These are phyloP conservation scores for Hoplostethus atlanticus DNA, from an alignment of 2,797 vertebrate genomes.

Conservation along the genomic window DNA sequence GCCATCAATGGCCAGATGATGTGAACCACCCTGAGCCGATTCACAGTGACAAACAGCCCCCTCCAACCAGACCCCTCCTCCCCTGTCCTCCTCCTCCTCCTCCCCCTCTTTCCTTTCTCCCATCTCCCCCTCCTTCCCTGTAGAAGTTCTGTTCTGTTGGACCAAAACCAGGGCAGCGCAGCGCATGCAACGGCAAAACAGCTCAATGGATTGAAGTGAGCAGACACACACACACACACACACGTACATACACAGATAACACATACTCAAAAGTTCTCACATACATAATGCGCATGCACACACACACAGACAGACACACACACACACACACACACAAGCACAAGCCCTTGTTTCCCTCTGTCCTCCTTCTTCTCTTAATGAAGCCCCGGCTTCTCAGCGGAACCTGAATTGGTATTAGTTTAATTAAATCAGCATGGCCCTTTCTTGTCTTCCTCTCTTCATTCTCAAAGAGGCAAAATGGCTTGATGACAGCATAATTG, in stretches of 20 bases:
- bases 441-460: constrained; percentile 74
- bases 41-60: constrained; percentile 93
- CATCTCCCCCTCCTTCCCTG: constrained; percentile 63
- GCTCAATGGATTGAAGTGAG: constrained; percentile 65
- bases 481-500: constrained; percentile 82
- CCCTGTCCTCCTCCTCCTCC: constrained; percentile 55
- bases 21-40: constrained; percentile 94
- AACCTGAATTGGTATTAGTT: constrained; percentile 80
- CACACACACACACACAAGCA: constrained; percentile 31
- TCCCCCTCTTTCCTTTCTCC: constrained; percentile 59
- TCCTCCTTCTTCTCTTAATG: constrained; percentile 48
- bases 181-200: constrained; percentile 44
- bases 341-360: constrained; percentile 51
- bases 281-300: constrained; percentile 52
- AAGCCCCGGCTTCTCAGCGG: constrained; percentile 69
- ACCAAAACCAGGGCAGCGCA: constrained; percentile 72
- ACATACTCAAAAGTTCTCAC: constrained; percentile 55
- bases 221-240: constrained; percentile 37
- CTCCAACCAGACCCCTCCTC: constrained; percentile 79
- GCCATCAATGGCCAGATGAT: constrained; percentile 91
- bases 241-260: constrained; percentile 15
- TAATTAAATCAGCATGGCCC: constrained; percentile 79
- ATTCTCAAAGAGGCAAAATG: constrained; percentile 72
- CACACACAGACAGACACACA: constrained; percentile 36
- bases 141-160: constrained; percentile 72